Conservation (phyloP, 2,113 vertebrate genomes). For the Tychaedon coryphoeus region DNA sequence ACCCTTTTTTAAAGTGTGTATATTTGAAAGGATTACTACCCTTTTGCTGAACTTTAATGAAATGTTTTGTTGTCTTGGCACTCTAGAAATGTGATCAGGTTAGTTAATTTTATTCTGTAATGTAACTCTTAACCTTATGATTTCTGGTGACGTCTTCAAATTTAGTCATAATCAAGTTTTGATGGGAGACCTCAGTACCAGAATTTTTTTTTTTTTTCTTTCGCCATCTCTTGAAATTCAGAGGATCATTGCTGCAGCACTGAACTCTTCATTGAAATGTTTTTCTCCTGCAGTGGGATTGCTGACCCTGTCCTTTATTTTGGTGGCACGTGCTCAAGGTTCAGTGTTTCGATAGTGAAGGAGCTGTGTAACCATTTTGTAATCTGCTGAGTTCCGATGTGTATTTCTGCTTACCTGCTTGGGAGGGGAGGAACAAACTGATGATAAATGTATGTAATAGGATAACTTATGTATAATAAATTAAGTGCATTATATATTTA, state of each 20-base stretch:
- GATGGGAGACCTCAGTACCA: neutral
- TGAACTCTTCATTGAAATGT: neutral
- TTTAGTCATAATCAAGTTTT: neutral
- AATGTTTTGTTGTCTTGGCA: neutral
- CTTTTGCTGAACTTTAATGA: neutral
- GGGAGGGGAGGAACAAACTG: neutral
- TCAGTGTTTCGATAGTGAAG: fast-evolving
- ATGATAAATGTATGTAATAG: conserved; percentile 33
- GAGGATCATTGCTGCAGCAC: neutral
- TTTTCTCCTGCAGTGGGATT: neutral
- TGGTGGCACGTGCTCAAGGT: neutral
- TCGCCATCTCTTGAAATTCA: neutral
- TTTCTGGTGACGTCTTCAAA: neutral
- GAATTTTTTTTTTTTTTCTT: no score
- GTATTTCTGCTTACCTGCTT: neutral
- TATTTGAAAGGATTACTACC: neutral
- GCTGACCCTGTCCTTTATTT: neutral
- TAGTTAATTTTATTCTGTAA: neutral
- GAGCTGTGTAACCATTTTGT: neutral
- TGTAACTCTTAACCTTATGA: neutral
- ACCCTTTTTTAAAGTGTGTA: fast-evolving
- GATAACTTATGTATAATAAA: conserved; percentile 55
- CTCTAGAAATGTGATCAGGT: neutral
- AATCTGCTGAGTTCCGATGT: neutral
- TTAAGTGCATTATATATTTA: conserved; percentile 56